Base-by-base conservation (phyloP, 2,888 invertebrate species). In the Lucinisca nassula region DNA sequence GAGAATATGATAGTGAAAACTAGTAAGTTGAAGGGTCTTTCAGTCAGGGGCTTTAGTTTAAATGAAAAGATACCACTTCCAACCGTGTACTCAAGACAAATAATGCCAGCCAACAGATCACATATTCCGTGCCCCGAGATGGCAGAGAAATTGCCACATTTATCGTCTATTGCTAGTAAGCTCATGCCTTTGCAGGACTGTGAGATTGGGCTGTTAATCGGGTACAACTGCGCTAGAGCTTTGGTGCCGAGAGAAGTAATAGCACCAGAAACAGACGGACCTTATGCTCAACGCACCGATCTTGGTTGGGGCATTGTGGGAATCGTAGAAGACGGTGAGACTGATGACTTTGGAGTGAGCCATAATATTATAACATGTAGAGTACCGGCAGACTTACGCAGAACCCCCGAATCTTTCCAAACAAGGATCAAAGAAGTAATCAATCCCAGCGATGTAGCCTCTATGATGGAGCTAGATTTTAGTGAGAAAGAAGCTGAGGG, bases 151-250 rank as follows among this genome's bases (percentile, higher is more conserved):
- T 84, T 82, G 88, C 70, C 82, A n/a, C 75, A 90, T 73, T 38
- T 88, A 0, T 49, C 73, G 24, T 0, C 1, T 17, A 82, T 90
- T 67, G 86, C 84, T 0, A 38, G 81, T 37, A n/a, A 84, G 35
- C 30, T 85, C 14, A 17, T 72, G 32, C 84, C 86, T 14, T 17
- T 88, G 32, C 32, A 27, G n/a, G 73, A 80, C n/a, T 84, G 82
- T 45, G 88, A 90, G 38, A 75, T 90, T 61, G 88, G 88, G 10
- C 40, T 87, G 38, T 49, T 89, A 0, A 89, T 89, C 30, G 92
- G 91, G 0, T 91, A 91, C 49, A 90, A 91, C 75, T 93, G 91
- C 67, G 67, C 90, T n/a, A 51, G 67, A n/a, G 92, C 92, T 14
- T 70, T 92, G n/a, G 45, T 78, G 8, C 93, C 92, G 24, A 51